Base-by-base conservation (phyloP, 2,888 invertebrate genomes). In the Tiliacea citrago region DNA sequence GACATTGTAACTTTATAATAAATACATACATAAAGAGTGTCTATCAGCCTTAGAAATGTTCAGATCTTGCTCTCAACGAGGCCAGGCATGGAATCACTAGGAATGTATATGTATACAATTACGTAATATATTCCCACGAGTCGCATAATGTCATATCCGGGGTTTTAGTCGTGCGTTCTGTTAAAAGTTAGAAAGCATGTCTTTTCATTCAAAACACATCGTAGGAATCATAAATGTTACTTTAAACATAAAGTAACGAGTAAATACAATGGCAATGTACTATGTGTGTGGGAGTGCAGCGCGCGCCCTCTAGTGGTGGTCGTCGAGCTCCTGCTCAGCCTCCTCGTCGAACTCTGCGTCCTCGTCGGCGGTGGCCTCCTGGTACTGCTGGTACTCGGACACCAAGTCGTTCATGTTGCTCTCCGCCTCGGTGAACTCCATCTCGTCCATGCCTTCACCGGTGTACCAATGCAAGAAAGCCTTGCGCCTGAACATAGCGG, bases 401-500 rank as follows among this genome's bases (percentile, higher is more conserved):
- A 98, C 98, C 94, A 98, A 94, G 92, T 98, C 98, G 95, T 98
- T 99, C 99, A 99, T 99, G 97, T 99, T 99, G 93, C 98, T 98
- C 97, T 98, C 98, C 5, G 98, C 99, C 94, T 99, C 99, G 8
- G 99, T 99, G 97, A 99, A 99, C 96, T 99, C 99, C 99, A 99
- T 98, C 96, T 99, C 99, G 95, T 99, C 99, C 99, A 99, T 99
- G 89, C 99, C 99, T 95, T 99, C 99, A 85, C 98, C 99, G 49
- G 98, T 99, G 97, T 99, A 99, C 99, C 99, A 99, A 97, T 99
- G 99, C 95, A 99, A 97, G 98, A 99, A 99, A 95, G 99, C 99
- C 97, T 99, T 99, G 92, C 99, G 97, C 92, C 99, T 97, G 97
- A 99, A 99, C 99, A 99, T 99, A 92, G 99, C 99, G 35, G 98